Conservation (phyloP, 2,888 invertebrate species). For the Heteromyza rotundicornis region DNA sequence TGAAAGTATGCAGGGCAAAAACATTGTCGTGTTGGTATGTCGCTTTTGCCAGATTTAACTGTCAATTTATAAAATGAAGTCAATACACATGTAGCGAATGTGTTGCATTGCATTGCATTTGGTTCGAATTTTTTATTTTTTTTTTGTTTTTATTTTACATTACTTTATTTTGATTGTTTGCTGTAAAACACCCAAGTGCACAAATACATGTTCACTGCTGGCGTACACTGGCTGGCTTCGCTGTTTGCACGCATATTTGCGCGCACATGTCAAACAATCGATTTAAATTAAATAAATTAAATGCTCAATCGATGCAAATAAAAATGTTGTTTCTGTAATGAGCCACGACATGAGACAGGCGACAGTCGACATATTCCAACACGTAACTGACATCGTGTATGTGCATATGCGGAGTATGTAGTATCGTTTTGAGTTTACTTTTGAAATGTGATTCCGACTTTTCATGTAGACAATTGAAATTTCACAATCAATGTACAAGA, state of each 20-base stretch:
- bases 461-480: slow-evolving; percentile 34
- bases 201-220: not conserved
- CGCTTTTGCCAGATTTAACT: slow-evolving; percentile 55
- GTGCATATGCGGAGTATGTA: no score
- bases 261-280: slow-evolving; percentile 44
- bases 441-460: slow-evolving; percentile 41
- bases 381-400: not conserved
- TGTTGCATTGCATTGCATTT: not conserved
- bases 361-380: not conserved
- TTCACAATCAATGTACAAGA: no score
- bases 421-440: no score
- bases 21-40: no score
- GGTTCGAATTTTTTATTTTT: not conserved
- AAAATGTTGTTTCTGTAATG: slow-evolving; percentile 19
- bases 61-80: slow-evolving; percentile 55
- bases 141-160: no score
- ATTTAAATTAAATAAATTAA: slow-evolving; percentile 56
- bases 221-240: not conserved
- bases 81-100: slow-evolving; percentile 33
- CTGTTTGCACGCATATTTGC: not conserved
- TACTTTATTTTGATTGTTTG: no score
- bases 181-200: not conserved
- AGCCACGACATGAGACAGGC: not conserved
- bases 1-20: slow-evolving; percentile 47
- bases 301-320: slow-evolving; percentile 52